These are phyloP conservation scores for Eutolmus rufibarbis DNA, from an alignment of 2,888 invertebrate genomes.

Conservation along the genomic window DNA sequence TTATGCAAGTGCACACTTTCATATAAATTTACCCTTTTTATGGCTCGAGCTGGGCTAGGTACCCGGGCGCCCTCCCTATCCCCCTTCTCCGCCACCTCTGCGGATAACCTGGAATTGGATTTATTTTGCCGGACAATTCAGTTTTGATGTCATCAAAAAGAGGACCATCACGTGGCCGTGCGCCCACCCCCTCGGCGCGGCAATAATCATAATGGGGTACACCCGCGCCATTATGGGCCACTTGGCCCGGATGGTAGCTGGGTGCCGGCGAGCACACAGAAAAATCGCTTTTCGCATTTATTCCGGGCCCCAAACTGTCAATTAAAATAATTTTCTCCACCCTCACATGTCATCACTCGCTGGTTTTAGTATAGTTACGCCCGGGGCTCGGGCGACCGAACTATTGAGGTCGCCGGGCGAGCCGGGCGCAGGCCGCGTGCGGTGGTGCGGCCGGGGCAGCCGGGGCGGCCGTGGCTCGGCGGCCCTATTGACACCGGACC, in stretches of 20 bases:
- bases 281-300: conserved; percentile 35
- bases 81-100: not conserved
- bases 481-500: not conserved
- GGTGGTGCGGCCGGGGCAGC: not conserved
- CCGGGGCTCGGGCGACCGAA: not conserved
- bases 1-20: conserved; percentile 26
- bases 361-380: conserved; percentile 30
- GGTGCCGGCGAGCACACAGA: not conserved
- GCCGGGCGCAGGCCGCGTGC: not conserved
- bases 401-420: not conserved
- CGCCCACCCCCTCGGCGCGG: not conserved
- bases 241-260: not conserved
- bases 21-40: conserved; percentile 32
- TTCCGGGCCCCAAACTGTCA: conserved; percentile 28
- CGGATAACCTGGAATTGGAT: conserved; percentile 29
- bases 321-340: conserved; percentile 38
- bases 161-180: conserved; percentile 2
- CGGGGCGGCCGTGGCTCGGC: not conserved
- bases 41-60: not conserved
- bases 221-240: conserved; percentile 2
- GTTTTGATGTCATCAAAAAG: conserved; percentile 40
- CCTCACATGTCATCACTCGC: conserved; percentile 41
- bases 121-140: conserved; percentile 37
- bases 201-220: conserved; percentile 38
- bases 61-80: not conserved